These are phyloP conservation scores for Anaspis maculata DNA, from an alignment of 2,888 invertebrate species.

Conservation along the genomic window DNA sequence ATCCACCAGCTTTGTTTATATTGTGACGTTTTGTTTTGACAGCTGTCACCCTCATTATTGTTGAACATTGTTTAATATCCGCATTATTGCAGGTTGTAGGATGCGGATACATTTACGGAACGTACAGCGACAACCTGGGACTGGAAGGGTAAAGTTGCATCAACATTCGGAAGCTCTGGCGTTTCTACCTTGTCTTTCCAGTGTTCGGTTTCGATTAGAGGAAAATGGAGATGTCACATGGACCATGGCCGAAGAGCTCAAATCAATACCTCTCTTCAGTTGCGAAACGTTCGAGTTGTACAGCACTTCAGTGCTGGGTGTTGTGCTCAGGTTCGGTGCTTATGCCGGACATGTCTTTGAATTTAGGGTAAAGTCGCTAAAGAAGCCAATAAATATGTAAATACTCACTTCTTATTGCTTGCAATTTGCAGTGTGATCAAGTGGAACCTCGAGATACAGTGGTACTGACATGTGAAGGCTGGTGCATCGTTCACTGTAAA, in stretches of 20 bases:
- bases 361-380: constrained; percentile 42
- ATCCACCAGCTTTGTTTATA: too few species aligned
- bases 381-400: too few species aligned
- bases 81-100: constrained; percentile 45
- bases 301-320: constrained; percentile 26
- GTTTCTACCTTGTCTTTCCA: constrained; percentile 9
- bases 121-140: constrained; percentile 41
- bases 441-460: constrained; percentile 47
- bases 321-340: constrained; percentile 50
- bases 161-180: too few species aligned
- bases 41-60: too few species aligned
- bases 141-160: constrained; percentile 48
- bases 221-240: constrained; percentile 57
- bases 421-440: constrained; percentile 23
- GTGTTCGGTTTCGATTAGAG: constrained; percentile 46
- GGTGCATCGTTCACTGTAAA: constrained; percentile 55
- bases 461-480: constrained; percentile 52
- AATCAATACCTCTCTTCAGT: constrained; percentile 51
- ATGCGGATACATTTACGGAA: constrained; percentile 40
- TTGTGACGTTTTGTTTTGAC: constrained; percentile 13
- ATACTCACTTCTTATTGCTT: too few species aligned
- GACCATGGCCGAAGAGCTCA: constrained; percentile 48
- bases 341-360: constrained; percentile 59
- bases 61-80: constrained; percentile 12
- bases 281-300: constrained; percentile 61